phyloP scores from a whole-genome alignment of 2,113 vertebrate genomes.

The Pangasianodon hypophthalmus region DNA sequence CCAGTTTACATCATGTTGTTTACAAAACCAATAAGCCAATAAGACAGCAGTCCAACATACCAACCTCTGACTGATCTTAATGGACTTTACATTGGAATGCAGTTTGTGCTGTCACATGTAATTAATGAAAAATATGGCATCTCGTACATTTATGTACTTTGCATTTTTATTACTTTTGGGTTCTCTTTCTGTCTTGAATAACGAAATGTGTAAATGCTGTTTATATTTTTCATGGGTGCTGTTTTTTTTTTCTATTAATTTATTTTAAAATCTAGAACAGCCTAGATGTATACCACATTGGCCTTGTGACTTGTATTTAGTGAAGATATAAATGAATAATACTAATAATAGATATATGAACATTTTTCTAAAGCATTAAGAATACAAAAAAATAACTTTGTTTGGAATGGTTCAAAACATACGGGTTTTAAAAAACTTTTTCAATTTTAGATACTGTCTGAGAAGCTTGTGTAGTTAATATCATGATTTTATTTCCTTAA shows the following conservation, averaged over 20 bases:
- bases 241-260: conserved; percentile 71
- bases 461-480: conserved; percentile 63
- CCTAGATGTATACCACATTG: conserved; percentile 84
- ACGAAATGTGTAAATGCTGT: conserved; percentile 77
- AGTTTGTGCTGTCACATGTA: conserved; percentile 66
- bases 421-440: conserved; percentile 75
- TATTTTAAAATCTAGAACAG: conserved; percentile 75
- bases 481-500: conserved; percentile 54
- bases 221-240: conserved; percentile 76
- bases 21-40: conserved; percentile 75
- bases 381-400: conserved; percentile 71
- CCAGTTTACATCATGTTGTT: conserved; percentile 77
- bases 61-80: conserved; percentile 56
- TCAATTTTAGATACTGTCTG: conserved; percentile 61
- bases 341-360: conserved; percentile 81
- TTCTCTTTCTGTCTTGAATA: conserved; percentile 67
- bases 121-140: conserved; percentile 60
- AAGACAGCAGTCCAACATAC: conserved; percentile 66
- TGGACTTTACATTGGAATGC: conserved; percentile 54
- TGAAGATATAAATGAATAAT: conserved; percentile 77
- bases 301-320: conserved; percentile 83
- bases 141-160: conserved; percentile 50
- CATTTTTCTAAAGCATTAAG: conserved; percentile 85
- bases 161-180: conserved; percentile 50
- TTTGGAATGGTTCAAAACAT: conserved; percentile 80